Conservation (phyloP, 2,888 invertebrate species). For the Crocallis elinguaria region DNA sequence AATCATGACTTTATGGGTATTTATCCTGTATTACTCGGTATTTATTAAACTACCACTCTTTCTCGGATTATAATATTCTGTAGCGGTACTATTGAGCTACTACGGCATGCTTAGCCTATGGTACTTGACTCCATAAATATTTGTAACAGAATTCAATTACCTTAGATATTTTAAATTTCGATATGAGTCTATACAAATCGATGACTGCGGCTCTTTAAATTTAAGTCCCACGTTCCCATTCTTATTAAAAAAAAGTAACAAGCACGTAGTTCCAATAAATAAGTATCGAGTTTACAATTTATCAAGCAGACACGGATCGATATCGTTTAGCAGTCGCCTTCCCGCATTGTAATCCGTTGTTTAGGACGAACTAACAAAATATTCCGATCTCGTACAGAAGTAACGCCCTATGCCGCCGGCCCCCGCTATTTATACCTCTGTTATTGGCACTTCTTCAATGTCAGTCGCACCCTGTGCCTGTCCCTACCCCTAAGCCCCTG, state of each 20-base stretch:
- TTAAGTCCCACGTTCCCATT: not conserved
- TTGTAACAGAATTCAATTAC: not conserved
- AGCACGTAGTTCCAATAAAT: conserved; percentile 62
- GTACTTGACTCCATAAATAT: conserved; percentile 3
- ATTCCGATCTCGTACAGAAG: conserved; percentile 83
- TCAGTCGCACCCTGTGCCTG: conserved; percentile 82
- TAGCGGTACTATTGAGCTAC: conserved; percentile 4
- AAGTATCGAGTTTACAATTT: conserved; percentile 67
- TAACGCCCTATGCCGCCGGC: conserved; percentile 79
- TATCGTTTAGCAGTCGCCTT: conserved; percentile 66
- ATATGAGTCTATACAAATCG: not conserved
- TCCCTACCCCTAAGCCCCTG: conserved; percentile 70
- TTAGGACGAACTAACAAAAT: conserved; percentile 78
- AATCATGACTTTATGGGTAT: conserved; percentile 28
- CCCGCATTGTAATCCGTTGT: conserved; percentile 83
- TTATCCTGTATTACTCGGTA: conserved; percentile 18
- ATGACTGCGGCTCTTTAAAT: not conserved
- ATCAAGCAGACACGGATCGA: conserved; percentile 69
- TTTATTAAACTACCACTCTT: conserved; percentile 24
- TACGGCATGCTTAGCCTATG: not conserved
- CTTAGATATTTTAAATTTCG: not conserved
- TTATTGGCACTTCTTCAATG: conserved; percentile 86
- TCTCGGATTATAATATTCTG: conserved; percentile 20
- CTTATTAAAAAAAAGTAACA: conserved; percentile 26
- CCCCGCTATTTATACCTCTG: conserved; percentile 83